phyloP scores from a whole-genome alignment of 2,888 invertebrate genomes.

The Linyphia triangularis region DNA sequence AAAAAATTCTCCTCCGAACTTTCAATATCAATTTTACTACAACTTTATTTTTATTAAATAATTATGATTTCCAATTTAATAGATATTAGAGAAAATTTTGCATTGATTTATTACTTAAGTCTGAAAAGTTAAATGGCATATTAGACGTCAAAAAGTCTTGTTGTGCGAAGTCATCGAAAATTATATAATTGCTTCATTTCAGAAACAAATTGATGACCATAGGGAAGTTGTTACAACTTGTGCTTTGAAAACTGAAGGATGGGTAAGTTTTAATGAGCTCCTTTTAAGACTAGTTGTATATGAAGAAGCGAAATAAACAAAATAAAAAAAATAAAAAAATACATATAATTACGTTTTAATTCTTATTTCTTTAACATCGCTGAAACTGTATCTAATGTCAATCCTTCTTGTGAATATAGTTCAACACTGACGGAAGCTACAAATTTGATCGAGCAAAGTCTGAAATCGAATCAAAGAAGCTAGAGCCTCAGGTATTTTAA shows the following conservation, averaged over 20 bases:
- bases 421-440: constrained; percentile 75
- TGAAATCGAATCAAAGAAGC: constrained; percentile 76
- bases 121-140: too few relatives aligned
- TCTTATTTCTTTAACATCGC: background rate
- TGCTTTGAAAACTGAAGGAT: constrained; percentile 76
- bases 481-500: constrained; percentile 67
- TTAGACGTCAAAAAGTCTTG: too few relatives aligned
- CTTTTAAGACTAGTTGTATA: too few relatives aligned
- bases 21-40: too few relatives aligned
- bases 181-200: constrained; percentile 11
- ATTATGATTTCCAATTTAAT: background rate
- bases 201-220: constrained; percentile 74
- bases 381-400: background rate
- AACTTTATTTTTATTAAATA: background rate
- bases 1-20: too few relatives aligned
- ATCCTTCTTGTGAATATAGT: constrained; percentile 54
- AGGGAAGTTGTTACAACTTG: constrained; percentile 74
- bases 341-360: background rate
- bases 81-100: background rate
- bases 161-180: background rate
- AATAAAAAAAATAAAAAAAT: background rate
- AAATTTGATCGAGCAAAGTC: constrained; percentile 76
- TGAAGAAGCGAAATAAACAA: background rate
- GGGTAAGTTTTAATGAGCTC: constrained; percentile 65
- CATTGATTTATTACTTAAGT: background rate